Evolutionary conservation across 1,140 invertebrate genomes (phyloP).

Genomic region (Araneus ventricosus): DNA sequence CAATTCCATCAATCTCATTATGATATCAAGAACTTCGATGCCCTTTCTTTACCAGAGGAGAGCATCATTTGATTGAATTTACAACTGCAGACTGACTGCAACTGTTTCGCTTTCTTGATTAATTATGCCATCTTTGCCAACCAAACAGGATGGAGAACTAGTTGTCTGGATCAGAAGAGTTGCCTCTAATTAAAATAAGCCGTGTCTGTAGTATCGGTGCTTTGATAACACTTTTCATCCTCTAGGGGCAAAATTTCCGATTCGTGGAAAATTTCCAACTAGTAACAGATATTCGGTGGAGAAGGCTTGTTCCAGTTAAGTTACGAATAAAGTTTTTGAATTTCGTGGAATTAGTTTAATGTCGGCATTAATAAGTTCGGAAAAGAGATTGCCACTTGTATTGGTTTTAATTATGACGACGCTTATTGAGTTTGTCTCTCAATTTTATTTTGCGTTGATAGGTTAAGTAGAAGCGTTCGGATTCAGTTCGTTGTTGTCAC

Average conservation of each 20-base stretch:
- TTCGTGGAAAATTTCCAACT: constrained; percentile 23
- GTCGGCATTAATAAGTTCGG: background rate
- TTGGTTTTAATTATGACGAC: background rate
- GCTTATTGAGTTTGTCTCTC: background rate
- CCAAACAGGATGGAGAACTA: background rate
- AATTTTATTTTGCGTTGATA: too few relatives aligned
- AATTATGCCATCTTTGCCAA: constrained; percentile 37
- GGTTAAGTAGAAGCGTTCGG: too few relatives aligned
- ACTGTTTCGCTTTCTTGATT: constrained; percentile 47
- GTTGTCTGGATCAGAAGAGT: background rate
- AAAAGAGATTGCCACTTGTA: background rate
- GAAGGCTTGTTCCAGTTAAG: background rate
- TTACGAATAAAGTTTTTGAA: background rate
- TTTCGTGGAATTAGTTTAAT: constrained; percentile 4
- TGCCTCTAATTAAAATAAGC: constrained; percentile 45
- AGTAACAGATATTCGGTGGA: background rate
- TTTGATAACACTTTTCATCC: background rate
- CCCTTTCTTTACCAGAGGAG: background rate
- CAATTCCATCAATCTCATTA: constrained; percentile 4
- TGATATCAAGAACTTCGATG: background rate
- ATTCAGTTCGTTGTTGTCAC: too few relatives aligned
- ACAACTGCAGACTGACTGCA: background rate
- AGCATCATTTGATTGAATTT: constrained; percentile 2
- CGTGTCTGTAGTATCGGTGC: background rate
- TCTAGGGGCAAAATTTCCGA: background rate